Percentiles rank a stretch among this genome's conserved stretches.
These are phyloP conservation scores for Channa maculata DNA, from an alignment of 2,113 vertebrate genomes.

Conservation along the genomic window DNA sequence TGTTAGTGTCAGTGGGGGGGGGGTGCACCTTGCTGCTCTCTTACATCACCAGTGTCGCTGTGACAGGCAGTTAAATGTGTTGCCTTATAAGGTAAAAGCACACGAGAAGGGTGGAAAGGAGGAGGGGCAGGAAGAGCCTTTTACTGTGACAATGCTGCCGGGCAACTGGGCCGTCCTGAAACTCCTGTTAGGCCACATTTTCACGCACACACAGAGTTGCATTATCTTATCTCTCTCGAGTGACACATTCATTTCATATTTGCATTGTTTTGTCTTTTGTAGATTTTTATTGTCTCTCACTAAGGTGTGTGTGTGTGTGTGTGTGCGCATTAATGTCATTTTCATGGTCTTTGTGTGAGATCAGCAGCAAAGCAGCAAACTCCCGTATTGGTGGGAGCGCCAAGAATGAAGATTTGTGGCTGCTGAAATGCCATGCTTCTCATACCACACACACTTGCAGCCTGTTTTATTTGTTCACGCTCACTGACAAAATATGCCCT, in stretches of 20 bases:
- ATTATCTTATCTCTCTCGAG: neutral
- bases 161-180: constrained; percentile 74
- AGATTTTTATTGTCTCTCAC: neutral
- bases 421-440: constrained; percentile 6
- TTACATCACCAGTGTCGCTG: constrained; percentile 74
- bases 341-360: neutral
- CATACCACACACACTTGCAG: constrained; percentile 15
- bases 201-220: neutral
- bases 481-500: neutral
- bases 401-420: constrained; percentile 24
- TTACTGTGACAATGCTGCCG: constrained; percentile 77
- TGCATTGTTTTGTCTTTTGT: neutral
- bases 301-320: neutral
- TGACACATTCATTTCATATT: constrained; percentile 31
- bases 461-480: constrained; percentile 18
- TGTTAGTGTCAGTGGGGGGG: constrained; percentile 27
- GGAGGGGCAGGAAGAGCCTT: constrained; percentile 77
- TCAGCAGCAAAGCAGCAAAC: constrained; percentile 9
- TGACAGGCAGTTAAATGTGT: constrained; percentile 69
- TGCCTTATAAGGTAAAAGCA: constrained; percentile 83
- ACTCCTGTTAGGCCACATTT: constrained; percentile 75
- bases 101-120: constrained; percentile 36
- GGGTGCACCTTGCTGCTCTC: constrained; percentile 66
- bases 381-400: constrained; percentile 2
- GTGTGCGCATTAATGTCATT: neutral